Evolutionary conservation across 2,888 invertebrate species (phyloP).

Genomic region (Tinea trinotella): DNA sequence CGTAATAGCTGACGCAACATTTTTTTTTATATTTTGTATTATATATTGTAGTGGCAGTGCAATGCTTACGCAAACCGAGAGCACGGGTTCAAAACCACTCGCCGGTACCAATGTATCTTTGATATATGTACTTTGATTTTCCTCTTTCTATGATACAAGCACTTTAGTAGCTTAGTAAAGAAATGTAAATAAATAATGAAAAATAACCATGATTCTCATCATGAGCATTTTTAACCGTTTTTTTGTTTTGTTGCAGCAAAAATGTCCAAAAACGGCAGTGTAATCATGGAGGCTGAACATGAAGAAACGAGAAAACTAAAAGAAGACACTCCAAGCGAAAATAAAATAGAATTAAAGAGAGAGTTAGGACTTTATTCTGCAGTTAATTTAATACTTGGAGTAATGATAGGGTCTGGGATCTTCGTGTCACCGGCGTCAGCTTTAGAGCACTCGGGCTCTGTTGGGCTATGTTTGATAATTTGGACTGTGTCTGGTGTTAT

Average conservation of each 20-base stretch:
- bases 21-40: too few species aligned
- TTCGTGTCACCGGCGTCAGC: slow-evolving; percentile 89
- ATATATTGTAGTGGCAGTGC: too few species aligned
- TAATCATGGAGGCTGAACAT: background rate
- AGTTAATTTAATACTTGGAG: slow-evolving; percentile 85
- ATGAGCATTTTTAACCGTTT: too few species aligned
- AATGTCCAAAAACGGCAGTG: slow-evolving; percentile 3
- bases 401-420: slow-evolving; percentile 93
- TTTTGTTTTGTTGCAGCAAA: background rate
- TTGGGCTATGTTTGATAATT: slow-evolving; percentile 82
- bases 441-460: slow-evolving; percentile 81
- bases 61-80: too few species aligned
- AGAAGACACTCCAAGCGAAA: slow-evolving; percentile 3
- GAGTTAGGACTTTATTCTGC: slow-evolving; percentile 87
- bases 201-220: too few species aligned
- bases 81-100: too few species aligned
- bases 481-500: slow-evolving; percentile 86
- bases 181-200: too few species aligned
- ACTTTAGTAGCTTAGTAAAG: too few species aligned
- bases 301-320: background rate
- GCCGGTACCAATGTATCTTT: too few species aligned
- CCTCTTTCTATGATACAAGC: too few species aligned
- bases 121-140: too few species aligned
- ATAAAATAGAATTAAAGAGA: slow-evolving; percentile 75
- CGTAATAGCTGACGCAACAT: too few species aligned